These are phyloP conservation scores for Egretta garzetta DNA, from an alignment of 2,113 vertebrate genomes.

Conservation along the genomic window DNA sequence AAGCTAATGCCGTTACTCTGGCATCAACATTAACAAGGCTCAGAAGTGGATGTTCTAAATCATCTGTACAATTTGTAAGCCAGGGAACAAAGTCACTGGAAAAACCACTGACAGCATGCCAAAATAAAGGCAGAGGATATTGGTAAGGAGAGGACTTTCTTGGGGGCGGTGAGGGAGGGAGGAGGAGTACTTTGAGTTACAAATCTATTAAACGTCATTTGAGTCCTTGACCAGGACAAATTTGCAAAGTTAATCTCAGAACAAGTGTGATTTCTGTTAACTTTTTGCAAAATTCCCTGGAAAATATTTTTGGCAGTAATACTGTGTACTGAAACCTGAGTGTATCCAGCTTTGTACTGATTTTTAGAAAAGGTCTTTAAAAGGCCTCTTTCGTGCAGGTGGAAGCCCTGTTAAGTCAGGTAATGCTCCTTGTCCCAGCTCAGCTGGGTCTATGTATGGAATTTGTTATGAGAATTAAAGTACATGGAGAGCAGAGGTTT, in stretches of 20 bases:
- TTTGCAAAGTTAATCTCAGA: conserved; percentile 24
- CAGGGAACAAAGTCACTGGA: not conserved
- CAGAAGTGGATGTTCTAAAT: not conserved
- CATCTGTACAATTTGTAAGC: not conserved
- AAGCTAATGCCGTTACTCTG: not conserved
- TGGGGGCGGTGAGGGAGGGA: not conserved
- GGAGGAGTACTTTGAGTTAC: conserved; percentile 34
- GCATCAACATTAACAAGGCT: not conserved
- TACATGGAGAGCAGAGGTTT: not conserved
- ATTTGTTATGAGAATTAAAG: not conserved
- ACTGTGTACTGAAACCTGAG: not conserved
- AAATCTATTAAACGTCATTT: conserved; percentile 60
- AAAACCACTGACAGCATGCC: not conserved
- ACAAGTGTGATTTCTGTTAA: conserved; percentile 38
- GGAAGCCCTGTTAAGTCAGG: not conserved
- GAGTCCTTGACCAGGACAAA: conserved; percentile 65
- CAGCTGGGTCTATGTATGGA: not conserved
- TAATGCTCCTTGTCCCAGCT: not conserved
- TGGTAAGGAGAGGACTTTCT: conserved; percentile 3
- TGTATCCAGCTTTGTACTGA: not conserved
- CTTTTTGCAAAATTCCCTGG: conserved; percentile 47
- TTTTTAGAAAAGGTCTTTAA: not conserved
- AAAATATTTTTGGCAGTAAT: conserved; percentile 45
- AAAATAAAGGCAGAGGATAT: not conserved
- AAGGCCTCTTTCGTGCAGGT: not conserved